A percentile compares a stretch with the other conserved stretches of the same genome.
Conservation (phyloP, 2,888 invertebrate genomes). For the Bruchidius siliquastri region DNA sequence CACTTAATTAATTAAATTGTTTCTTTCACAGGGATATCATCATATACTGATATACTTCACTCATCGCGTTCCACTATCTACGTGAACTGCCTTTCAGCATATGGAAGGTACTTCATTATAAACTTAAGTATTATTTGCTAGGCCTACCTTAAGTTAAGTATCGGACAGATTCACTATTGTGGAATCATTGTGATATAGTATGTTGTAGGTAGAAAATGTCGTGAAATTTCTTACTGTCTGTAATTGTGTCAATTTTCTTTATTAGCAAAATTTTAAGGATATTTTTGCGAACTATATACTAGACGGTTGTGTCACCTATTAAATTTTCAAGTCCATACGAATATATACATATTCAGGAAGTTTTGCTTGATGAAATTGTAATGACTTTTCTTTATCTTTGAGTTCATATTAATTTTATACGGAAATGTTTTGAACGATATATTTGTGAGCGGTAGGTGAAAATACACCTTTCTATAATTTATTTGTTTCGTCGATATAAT, state of each 20-base stretch:
- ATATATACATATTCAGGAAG: too few species aligned
- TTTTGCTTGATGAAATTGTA: too few species aligned
- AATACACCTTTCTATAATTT: too few species aligned
- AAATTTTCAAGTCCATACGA: too few species aligned
- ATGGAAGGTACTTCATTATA: background rate
- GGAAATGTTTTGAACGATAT: too few species aligned
- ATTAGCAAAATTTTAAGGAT: background rate
- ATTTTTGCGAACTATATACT: background rate
- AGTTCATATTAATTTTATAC: too few species aligned
- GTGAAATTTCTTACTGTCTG: conserved; percentile 1
- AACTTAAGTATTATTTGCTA: background rate
- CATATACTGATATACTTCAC: background rate
- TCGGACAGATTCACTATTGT: background rate
- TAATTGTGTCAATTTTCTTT: conserved; percentile 4
- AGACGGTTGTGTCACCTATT: too few species aligned
- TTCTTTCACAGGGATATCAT: background rate
- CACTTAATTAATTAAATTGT: too few species aligned
- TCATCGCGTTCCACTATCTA: background rate
- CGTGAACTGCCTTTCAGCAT: background rate
- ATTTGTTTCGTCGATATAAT: too few species aligned
- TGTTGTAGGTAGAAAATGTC: background rate
- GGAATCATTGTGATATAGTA: background rate
- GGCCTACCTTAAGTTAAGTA: background rate
- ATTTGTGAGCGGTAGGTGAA: too few species aligned
- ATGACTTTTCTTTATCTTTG: too few species aligned